Evolutionary conservation across 1,140 invertebrate species (phyloP), one percentile per base, ranked within the genome.

Genomic region (Mycetomoellerius zeteki): DNA sequence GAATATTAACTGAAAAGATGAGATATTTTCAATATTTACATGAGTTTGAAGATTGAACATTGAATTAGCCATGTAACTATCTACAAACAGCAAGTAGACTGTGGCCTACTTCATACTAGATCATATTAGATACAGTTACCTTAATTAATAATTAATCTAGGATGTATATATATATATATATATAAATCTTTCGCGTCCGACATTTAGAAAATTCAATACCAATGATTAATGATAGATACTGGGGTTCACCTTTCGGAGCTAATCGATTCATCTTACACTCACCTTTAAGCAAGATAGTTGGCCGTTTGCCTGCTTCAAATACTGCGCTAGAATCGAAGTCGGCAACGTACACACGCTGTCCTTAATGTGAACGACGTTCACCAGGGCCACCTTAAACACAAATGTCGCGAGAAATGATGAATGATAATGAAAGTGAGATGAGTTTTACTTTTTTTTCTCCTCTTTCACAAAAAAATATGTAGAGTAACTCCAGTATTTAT

Each of bases 281-380:
- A 98, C 97, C 96, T 98, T 97, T 69, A 98, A 95, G 94, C 97
- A 98, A 64, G 97, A 97, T 64, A 98, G 96, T 94, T 98, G 97
- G 56, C 97, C 97, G 91, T 97, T 98, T 21, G 97, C 97, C 94
- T 98, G 97, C 94, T 98, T 98, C 30, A 98, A 95, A 94, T 98
- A 98, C 94, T 98, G 97, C 30, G 97, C 97, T 85, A 98, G 95
- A 90, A 98, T 97, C 90, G 97, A 97, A 87, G 97, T 98, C 21
- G 97, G 97, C 78, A 98, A 93, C 47, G 97, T 97, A 93, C 97
- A 98, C 52, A 98, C 96, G 21, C 96, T 96, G 94, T 98, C 97
- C 90, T 97, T 97, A 86, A 98, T 97, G 92, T 98, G 97, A 12
- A 98, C 96, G n/a, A 98, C 97, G 90, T 97, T 97, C 89, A 98